These are phyloP conservation scores for Hyles vespertilio DNA, from an alignment of 1,140 invertebrate species.

Conservation along the genomic window DNA sequence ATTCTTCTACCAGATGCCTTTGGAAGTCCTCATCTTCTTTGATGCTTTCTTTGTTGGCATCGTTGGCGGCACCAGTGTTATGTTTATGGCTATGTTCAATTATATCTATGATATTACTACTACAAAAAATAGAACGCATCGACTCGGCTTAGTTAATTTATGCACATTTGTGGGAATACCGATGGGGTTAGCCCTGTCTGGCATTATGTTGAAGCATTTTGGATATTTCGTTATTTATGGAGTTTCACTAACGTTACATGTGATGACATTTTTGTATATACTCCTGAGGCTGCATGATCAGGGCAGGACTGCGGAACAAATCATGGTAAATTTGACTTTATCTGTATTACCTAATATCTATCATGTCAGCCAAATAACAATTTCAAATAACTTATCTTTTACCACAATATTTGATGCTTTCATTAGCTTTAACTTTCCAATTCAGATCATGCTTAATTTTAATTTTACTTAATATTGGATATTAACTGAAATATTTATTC, in stretches of 20 bases:
- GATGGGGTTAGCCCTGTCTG: slow-evolving; percentile 36
- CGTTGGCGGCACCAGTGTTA: slow-evolving; percentile 58
- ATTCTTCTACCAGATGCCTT: slow-evolving; percentile 54
- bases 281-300: slow-evolving; percentile 55
- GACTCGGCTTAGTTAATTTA: slow-evolving; percentile 68
- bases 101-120: slow-evolving; percentile 70
- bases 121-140: slow-evolving; percentile 62
- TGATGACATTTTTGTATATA: slow-evolving; percentile 34
- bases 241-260: slow-evolving; percentile 27
- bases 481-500: not conserved
- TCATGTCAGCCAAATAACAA: not conserved
- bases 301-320: slow-evolving; percentile 77
- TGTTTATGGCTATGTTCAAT: slow-evolving; percentile 67
- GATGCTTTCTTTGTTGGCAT: slow-evolving; percentile 63
- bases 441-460: no score
- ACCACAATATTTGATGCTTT: no score
- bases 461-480: not conserved
- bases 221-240: slow-evolving; percentile 45
- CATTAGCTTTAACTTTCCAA: no score
- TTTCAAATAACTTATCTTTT: no score
- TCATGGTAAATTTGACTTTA: slow-evolving; percentile 66
- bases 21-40: slow-evolving; percentile 55
- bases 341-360: not conserved
- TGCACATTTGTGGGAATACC: slow-evolving; percentile 46
- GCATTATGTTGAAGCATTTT: slow-evolving; percentile 33